These are phyloP conservation scores for Vidua chalybeata DNA, from an alignment of 2,113 vertebrate species.

Conservation along the genomic window DNA sequence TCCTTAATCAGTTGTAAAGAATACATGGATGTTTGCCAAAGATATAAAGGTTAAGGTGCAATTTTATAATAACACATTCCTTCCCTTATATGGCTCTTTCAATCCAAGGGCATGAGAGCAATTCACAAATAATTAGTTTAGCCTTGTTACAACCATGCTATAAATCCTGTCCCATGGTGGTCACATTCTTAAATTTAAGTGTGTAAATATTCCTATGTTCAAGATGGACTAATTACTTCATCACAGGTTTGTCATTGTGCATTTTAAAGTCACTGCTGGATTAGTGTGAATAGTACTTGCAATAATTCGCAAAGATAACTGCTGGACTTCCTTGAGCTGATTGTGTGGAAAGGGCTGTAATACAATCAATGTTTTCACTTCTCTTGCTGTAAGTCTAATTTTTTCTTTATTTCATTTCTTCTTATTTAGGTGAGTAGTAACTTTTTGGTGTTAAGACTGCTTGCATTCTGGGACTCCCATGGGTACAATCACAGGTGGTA, in stretches of 20 bases:
- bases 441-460: not conserved
- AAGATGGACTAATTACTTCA: not conserved
- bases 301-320: not conserved
- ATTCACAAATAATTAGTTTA: conserved; percentile 64
- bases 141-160: conserved; percentile 7
- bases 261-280: not conserved
- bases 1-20: conserved; percentile 54
- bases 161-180: not conserved
- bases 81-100: conserved; percentile 49
- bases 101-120: conserved; percentile 46
- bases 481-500: not conserved
- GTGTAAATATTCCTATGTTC: conserved; percentile 30
- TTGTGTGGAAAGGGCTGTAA: not conserved
- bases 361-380: not conserved
- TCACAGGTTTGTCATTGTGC: not conserved
- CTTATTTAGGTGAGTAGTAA: not conserved
- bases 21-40: conserved; percentile 49
- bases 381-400: not conserved
- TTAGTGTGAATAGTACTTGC: not conserved
- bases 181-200: conserved; percentile 24
- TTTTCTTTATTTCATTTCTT: not conserved
- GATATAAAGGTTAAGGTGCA: conserved; percentile 58
- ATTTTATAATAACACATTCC: conserved; percentile 55
- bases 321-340: not conserved
- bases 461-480: not conserved